Conservation (phyloP, 2,113 vertebrate genomes). For the Rissa tridactyla region DNA sequence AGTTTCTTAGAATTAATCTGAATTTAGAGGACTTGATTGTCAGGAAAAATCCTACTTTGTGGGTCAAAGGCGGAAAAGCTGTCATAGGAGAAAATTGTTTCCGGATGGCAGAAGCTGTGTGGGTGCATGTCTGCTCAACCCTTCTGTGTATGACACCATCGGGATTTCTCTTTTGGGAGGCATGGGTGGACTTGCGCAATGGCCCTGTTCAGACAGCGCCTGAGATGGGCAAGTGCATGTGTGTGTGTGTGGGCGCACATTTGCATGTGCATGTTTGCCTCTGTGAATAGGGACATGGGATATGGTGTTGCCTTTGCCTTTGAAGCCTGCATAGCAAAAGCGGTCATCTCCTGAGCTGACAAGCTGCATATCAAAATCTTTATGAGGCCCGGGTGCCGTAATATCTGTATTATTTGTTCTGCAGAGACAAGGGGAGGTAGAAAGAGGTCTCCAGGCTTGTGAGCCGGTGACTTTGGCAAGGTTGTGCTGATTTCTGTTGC, state of each 20-base stretch:
- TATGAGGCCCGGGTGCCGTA: neutral
- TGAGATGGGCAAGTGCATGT: neutral
- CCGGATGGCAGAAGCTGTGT: neutral
- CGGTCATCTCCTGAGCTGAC: neutral
- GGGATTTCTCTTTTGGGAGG: neutral
- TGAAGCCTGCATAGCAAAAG: neutral
- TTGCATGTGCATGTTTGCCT: neutral
- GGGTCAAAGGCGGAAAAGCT: neutral
- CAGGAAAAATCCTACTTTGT: neutral
- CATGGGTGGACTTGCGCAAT: neutral
- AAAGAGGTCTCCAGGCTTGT: neutral
- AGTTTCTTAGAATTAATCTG: neutral
- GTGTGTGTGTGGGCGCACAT: neutral
- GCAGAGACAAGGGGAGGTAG: rapidly evolving
- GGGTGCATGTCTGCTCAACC: neutral
- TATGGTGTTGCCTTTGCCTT: neutral
- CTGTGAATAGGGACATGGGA: rapidly evolving
- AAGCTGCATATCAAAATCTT: neutral
- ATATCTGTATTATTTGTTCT: neutral
- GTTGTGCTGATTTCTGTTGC: neutral
- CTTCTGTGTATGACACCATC: neutral
- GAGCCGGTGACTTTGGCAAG: rapidly evolving
- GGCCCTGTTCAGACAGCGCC: rapidly evolving
- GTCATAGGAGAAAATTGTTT: neutral
- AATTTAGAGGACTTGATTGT: neutral